phyloP scores from a whole-genome alignment of 1,140 invertebrate species.

The Eriosoma lanigerum region DNA sequence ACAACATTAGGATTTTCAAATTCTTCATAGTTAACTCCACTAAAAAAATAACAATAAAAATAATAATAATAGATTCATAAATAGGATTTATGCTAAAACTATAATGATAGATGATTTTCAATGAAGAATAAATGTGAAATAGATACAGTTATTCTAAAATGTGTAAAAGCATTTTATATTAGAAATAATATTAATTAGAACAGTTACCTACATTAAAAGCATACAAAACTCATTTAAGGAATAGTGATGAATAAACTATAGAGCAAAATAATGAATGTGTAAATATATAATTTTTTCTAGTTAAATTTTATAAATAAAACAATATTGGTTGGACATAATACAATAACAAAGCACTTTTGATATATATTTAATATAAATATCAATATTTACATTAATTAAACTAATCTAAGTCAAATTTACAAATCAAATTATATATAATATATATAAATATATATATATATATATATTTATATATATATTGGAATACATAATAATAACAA shows the following conservation, averaged over 20 bases:
- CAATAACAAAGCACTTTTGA: neutral
- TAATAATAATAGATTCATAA: neutral
- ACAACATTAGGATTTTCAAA: conserved; percentile 22
- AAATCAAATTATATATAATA: conserved; percentile 10
- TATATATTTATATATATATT: neutral
- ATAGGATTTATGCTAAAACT: neutral
- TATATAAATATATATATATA: neutral
- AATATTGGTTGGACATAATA: conserved; percentile 9
- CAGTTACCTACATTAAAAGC: neutral
- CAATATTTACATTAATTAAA: neutral
- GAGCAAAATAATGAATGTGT: neutral
- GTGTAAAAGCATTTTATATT: neutral
- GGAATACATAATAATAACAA: neutral
- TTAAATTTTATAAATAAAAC: conserved; percentile 26
- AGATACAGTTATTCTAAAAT: neutral
- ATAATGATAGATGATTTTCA: neutral
- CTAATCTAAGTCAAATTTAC: conserved; percentile 2
- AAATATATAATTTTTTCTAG: neutral
- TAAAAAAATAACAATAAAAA: conserved; percentile 30
- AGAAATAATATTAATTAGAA: neutral
- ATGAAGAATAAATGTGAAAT: neutral
- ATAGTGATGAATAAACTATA: conserved; percentile 18
- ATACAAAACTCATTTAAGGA: neutral
- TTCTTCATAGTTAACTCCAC: conserved; percentile 22
- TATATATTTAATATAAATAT: neutral